Evolutionary conservation across 2,888 invertebrate species (phyloP).

Genomic region (Aleiodes testaceus): DNA sequence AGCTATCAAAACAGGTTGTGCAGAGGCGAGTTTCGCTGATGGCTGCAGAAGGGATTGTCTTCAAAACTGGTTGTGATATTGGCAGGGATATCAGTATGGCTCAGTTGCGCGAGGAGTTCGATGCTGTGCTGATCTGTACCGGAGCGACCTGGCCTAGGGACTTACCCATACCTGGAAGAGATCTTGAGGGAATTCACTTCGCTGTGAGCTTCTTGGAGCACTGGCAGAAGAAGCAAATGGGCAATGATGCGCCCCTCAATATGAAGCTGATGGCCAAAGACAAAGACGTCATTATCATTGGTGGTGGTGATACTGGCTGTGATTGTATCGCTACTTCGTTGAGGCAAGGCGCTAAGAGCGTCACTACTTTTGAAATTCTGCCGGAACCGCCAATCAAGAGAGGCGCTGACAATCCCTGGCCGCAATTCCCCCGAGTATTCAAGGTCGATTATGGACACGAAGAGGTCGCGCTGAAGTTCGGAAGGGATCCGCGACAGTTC

Average conservation of each 20-base stretch:
- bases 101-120: constrained; percentile 71
- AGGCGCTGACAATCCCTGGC: constrained; percentile 97
- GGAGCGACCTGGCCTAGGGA: constrained; percentile 99
- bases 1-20: constrained; percentile 94
- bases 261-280: constrained; percentile 86
- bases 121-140: constrained; percentile 91
- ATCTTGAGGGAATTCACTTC: constrained; percentile 94
- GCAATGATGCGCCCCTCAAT: constrained; percentile 74
- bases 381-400: constrained; percentile 90
- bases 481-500: constrained; percentile 94
- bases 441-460: constrained; percentile 98
- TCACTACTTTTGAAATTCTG: constrained; percentile 97
- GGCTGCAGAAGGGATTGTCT: constrained; percentile 90
- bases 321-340: constrained; percentile 99
- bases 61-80: constrained; percentile 92
- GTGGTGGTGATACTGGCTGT: constrained; percentile 91
- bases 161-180: constrained; percentile 87
- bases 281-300: constrained; percentile 95
- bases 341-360: constrained; percentile 90
- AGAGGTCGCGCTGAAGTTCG: constrained; percentile 85
- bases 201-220: constrained; percentile 98
- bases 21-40: constrained; percentile 90
- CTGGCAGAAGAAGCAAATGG: constrained; percentile 96
- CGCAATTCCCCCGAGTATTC: constrained; percentile 97
- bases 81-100: constrained; percentile 92